Percentiles rank a stretch among this genome's conserved stretches.
These are phyloP conservation scores for Colletes gigas DNA, from an alignment of 1,140 invertebrate genomes.

Conservation along the genomic window DNA sequence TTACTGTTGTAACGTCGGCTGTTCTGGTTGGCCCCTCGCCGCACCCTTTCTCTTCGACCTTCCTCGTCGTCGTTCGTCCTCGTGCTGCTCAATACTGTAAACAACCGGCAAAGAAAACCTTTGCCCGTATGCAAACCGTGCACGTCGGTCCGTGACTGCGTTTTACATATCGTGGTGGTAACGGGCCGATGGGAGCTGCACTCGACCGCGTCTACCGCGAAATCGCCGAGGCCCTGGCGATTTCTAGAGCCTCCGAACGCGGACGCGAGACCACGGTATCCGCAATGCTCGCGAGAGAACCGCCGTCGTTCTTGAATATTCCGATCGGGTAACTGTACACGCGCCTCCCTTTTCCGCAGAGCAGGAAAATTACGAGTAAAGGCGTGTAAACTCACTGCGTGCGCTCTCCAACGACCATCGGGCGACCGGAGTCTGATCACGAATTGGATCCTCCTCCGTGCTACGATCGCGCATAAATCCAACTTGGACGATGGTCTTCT, in stretches of 20 bases:
- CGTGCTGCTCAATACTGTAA: constrained; percentile 55
- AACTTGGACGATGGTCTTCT: too few species aligned
- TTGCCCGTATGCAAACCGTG: constrained; percentile 54
- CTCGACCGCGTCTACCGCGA: constrained; percentile 25
- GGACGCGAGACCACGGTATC: not conserved
- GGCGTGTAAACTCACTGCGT: not conserved
- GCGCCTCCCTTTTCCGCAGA: not conserved
- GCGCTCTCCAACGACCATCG: not conserved
- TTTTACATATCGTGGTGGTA: constrained; percentile 54
- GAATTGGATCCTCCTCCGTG: not conserved
- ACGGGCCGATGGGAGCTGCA: constrained; percentile 47
- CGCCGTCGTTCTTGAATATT: constrained; percentile 38
- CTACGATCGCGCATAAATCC: not conserved
- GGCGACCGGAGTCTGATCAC: not conserved
- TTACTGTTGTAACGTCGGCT: constrained; percentile 21
- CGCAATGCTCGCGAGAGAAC: not conserved
- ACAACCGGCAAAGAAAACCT: constrained; percentile 47
- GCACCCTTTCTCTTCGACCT: constrained; percentile 37
- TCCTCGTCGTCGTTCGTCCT: constrained; percentile 25
- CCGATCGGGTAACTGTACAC: constrained; percentile 30
- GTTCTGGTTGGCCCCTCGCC: constrained; percentile 26
- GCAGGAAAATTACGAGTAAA: not conserved
- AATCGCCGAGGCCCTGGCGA: not conserved
- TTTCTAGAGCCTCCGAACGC: not conserved
- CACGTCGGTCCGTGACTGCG: constrained; percentile 38